A percentile compares a stretch with the other conserved stretches of the same genome.
Evolutionary conservation across 2,113 vertebrate species (phyloP).

Genomic region (Vimba vimba): DNA sequence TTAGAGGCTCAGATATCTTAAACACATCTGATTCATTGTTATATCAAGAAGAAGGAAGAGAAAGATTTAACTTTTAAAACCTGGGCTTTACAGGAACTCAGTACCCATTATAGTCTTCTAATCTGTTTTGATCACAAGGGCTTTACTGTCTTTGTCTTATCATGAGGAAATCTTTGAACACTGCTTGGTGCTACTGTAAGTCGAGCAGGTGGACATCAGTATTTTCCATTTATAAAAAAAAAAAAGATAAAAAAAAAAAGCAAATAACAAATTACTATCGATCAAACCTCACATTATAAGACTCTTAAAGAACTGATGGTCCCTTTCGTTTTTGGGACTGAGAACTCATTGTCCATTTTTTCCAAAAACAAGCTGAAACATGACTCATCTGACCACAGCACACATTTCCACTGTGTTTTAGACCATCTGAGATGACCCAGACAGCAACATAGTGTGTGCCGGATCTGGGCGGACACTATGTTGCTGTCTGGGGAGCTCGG

Average conservation of each 20-base stretch:
- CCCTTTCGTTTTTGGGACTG: no score
- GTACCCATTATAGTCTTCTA: not conserved
- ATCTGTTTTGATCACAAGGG: not conserved
- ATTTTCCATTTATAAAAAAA: not conserved
- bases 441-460: no score
- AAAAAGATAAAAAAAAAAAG: not conserved
- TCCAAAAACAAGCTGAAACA: no score
- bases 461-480: no score
- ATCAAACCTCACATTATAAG: not conserved
- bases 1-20: not conserved
- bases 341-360: no score
- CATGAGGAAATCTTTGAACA: not conserved
- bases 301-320: not conserved
- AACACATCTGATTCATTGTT: not conserved
- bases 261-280: not conserved
- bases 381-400: no score
- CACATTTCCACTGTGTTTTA: no score
- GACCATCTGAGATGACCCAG: no score
- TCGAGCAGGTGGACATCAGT: no score
- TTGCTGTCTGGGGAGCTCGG: no score
- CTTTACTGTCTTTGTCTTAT: not conserved
- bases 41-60: not conserved
- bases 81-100: not conserved
- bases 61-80: not conserved
- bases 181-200: no score